A percentile compares a stretch with the other conserved stretches of the same genome.
Evolutionary conservation across 2,888 invertebrate genomes (phyloP).

Genomic region (Ceramica pisi): DNA sequence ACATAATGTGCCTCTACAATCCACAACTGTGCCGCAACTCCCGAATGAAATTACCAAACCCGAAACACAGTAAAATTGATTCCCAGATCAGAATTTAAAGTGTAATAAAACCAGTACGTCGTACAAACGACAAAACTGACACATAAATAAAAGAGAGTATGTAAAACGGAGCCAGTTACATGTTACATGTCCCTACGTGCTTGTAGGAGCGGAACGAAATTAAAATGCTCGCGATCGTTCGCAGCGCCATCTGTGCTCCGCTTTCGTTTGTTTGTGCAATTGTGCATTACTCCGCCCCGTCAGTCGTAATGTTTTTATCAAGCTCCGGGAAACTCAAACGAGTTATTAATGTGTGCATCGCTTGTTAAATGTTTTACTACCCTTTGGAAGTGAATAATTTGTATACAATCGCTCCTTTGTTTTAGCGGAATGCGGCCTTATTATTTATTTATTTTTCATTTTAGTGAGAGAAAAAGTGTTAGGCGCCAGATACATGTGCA

Average conservation of each 20-base stretch:
- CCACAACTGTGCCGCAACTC: background rate
- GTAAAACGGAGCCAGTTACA: constrained; percentile 59
- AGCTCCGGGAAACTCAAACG: constrained; percentile 54
- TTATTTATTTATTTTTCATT: too few relatives aligned
- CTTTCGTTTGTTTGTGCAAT: constrained; percentile 70
- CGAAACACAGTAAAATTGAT: constrained; percentile 46
- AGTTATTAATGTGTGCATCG: constrained; percentile 55
- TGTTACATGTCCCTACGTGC: constrained; percentile 65
- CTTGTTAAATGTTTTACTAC: constrained; percentile 39
- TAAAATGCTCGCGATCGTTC: constrained; percentile 66
- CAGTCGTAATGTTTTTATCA: constrained; percentile 68
- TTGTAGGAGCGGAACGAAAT: constrained; percentile 64
- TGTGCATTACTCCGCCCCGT: constrained; percentile 60
- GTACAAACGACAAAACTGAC: constrained; percentile 54
- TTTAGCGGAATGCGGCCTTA: too few relatives aligned
- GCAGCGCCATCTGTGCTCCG: constrained; percentile 66
- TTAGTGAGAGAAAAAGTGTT: too few relatives aligned
- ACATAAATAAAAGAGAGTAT: constrained; percentile 60
- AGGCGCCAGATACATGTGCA: too few relatives aligned
- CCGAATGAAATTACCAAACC: constrained; percentile 5
- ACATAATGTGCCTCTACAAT: background rate
- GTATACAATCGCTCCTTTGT: constrained; percentile 10
- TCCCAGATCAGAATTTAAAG: constrained; percentile 54
- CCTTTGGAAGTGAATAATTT: constrained; percentile 31
- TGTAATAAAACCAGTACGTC: constrained; percentile 57